A percentile compares a stretch with the other conserved stretches of the same genome.
Evolutionary conservation across 2,888 invertebrate species (phyloP).

Genomic region (Stictocephala bisonia): DNA sequence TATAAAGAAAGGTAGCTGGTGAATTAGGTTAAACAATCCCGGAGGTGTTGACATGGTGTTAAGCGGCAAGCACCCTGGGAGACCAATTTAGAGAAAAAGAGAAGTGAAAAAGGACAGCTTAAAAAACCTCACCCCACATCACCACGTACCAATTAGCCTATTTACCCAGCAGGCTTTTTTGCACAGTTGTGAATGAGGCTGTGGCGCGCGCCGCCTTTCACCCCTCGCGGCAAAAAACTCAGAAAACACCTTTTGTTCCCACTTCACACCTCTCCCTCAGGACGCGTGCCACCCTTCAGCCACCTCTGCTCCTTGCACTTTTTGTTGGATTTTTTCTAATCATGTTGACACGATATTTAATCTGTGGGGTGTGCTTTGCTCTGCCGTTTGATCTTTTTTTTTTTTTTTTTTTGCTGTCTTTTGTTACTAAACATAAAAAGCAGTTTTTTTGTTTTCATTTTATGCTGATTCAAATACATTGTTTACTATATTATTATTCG

Average conservation of each 20-base stretch:
- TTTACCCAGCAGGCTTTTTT: constrained; percentile 36
- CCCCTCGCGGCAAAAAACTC: constrained; percentile 26
- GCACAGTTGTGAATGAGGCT: constrained; percentile 16
- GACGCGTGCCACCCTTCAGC: constrained; percentile 22
- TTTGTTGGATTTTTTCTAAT: constrained; percentile 13
- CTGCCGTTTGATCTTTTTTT: too few species aligned
- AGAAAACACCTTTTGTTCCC: background rate
- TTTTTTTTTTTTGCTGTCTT: too few species aligned
- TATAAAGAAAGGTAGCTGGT: too few species aligned
- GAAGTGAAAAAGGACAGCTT: background rate
- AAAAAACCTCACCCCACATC: constrained; percentile 35
- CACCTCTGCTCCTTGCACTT: background rate
- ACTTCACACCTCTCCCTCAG: too few species aligned
- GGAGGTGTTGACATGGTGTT: too few species aligned
- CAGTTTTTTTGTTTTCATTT: too few species aligned
- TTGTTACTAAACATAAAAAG: too few species aligned
- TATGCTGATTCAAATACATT: too few species aligned
- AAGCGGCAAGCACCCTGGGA: constrained; percentile 12
- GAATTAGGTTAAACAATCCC: too few species aligned
- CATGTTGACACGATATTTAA: constrained; percentile 34
- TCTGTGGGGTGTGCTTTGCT: constrained; percentile 11
- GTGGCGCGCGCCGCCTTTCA: background rate
- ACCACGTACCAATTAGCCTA: constrained; percentile 23
- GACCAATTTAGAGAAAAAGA: constrained; percentile 15
- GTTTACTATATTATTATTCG: too few species aligned